Percentiles rank a stretch among this genome's conserved stretches.
Conservation (phyloP, 2,113 vertebrate species). For the Eidolon helvum region DNA sequence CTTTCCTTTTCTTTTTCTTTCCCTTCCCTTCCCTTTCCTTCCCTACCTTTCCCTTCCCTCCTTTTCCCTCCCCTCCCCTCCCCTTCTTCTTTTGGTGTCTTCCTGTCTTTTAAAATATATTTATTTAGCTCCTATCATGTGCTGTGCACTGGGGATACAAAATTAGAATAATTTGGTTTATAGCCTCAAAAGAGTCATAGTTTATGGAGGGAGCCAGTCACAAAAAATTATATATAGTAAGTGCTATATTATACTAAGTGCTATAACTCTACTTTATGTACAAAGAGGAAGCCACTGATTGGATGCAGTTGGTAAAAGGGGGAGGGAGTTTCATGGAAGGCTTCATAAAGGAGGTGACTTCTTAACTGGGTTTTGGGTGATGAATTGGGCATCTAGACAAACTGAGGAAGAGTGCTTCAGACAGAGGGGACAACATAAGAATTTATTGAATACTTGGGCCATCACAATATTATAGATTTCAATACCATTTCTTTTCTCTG, state of each 20-base stretch:
- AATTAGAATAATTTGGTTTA: not conserved
- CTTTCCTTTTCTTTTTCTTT: not conserved
- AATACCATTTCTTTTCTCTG: not conserved
- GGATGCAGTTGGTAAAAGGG: not conserved
- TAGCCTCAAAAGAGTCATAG: not conserved
- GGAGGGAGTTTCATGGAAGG: not conserved
- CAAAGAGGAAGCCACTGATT: not conserved
- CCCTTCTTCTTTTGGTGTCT: not conserved
- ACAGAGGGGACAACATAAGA: not conserved
- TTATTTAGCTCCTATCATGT: not conserved
- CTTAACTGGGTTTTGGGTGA: not conserved
- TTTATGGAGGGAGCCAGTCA: not conserved
- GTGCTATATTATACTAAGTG: not conserved
- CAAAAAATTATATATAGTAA: not conserved
- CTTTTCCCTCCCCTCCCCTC: not conserved
- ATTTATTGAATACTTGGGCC: not conserved
- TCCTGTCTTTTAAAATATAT: constrained; percentile 1
- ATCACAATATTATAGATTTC: not conserved
- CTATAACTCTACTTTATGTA: not conserved
- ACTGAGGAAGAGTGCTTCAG: not conserved
- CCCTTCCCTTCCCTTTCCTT: not conserved
- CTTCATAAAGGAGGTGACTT: not conserved
- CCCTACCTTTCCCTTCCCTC: too few relatives aligned
- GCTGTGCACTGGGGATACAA: not conserved
- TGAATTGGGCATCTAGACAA: constrained; percentile 22